These are phyloP conservation scores for Ptychodera flava DNA, from an alignment of 35 echinoderm and acorn worm species.

Conservation along the genomic window DNA sequence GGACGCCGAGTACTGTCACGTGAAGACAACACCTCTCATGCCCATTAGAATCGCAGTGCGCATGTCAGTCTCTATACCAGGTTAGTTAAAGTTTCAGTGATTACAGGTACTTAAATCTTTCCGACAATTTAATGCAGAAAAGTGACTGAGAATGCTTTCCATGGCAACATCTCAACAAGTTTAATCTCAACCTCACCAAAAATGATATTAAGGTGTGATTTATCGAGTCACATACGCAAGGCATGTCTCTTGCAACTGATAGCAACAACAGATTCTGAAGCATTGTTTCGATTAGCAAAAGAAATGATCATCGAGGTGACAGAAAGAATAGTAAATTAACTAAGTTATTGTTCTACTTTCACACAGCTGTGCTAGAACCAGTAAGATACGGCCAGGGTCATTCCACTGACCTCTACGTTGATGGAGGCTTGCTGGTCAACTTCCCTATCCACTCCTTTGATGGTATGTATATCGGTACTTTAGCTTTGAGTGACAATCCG, in stretches of 20 bases:
- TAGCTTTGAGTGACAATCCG: no score
- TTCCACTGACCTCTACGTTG: slow-evolving; percentile 56
- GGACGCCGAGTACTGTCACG: slow-evolving; percentile 87
- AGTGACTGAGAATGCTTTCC: not conserved
- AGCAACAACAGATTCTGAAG: no score
- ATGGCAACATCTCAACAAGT: no score
- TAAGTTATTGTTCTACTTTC: not conserved
- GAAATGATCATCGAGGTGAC: not conserved
- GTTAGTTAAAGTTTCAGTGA: slow-evolving; percentile 11
- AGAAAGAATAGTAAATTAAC: not conserved
- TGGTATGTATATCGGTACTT: no score
- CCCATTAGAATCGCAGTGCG: slow-evolving; percentile 68
- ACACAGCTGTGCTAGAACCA: slow-evolving; percentile 66
- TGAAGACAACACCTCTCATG: slow-evolving; percentile 81
- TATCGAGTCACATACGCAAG: no score
- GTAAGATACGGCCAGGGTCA: slow-evolving; percentile 48
- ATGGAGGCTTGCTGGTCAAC: slow-evolving; percentile 84
- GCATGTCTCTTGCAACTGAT: no score
- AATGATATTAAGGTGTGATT: no score
- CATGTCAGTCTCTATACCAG: slow-evolving; percentile 91
- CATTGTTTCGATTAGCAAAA: not conserved
- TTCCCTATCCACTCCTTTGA: slow-evolving; percentile 88
- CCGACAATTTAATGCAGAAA: not conserved
- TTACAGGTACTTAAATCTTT: not conserved
- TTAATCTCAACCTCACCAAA: no score